phyloP scores from a whole-genome alignment of 2,888 invertebrate genomes.

The Parnassius orleans region DNA sequence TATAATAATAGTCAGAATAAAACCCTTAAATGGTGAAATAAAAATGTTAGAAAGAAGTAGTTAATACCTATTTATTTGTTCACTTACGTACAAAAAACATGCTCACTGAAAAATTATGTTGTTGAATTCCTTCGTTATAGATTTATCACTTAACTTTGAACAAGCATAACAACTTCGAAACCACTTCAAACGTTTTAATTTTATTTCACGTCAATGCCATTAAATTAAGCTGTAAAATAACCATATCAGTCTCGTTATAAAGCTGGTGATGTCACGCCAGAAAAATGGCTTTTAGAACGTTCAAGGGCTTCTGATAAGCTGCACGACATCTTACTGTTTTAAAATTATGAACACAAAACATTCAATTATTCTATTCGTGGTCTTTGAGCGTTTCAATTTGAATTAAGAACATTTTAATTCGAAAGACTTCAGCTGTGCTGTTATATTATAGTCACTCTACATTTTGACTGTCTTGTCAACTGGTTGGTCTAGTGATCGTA shows the following conservation, averaged over 20 bases:
- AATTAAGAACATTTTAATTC: too few relatives aligned
- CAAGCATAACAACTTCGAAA: background rate
- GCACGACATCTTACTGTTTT: slow-evolving; percentile 28
- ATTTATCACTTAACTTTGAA: background rate
- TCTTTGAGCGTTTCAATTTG: too few relatives aligned
- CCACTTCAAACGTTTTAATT: slow-evolving; percentile 7
- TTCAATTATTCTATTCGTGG: slow-evolving; percentile 2
- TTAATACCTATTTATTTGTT: too few relatives aligned
- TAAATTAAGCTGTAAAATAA: slow-evolving; percentile 28
- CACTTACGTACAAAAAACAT: too few relatives aligned
- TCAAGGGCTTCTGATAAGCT: slow-evolving; percentile 13
- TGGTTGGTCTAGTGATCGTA: too few relatives aligned
- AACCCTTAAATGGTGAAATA: too few relatives aligned
- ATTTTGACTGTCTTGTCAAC: too few relatives aligned
- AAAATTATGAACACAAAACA: slow-evolving; percentile 26
- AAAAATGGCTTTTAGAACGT: slow-evolving; percentile 18
- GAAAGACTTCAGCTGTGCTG: too few relatives aligned
- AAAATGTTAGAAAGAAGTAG: too few relatives aligned
- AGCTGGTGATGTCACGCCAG: slow-evolving; percentile 24
- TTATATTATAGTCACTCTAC: too few relatives aligned
- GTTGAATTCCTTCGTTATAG: background rate
- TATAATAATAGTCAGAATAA: too few relatives aligned
- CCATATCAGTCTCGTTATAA: slow-evolving; percentile 20
- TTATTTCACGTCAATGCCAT: slow-evolving; percentile 3
- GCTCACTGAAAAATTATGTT: too few relatives aligned